These are phyloP conservation scores for Phaetusa simplex DNA, from an alignment of 2,113 vertebrate species.

Conservation along the genomic window DNA sequence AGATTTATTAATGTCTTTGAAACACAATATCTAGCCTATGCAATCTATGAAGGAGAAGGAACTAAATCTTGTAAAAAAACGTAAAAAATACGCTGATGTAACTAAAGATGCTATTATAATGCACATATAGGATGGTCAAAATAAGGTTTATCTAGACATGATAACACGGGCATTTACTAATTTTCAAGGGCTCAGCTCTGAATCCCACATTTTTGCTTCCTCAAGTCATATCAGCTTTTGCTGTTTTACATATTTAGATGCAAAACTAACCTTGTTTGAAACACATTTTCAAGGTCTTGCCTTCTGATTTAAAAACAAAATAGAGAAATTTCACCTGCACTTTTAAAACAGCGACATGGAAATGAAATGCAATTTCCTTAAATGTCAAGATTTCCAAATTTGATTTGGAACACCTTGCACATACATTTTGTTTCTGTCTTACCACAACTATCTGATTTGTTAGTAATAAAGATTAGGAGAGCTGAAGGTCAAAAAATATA, in stretches of 20 bases:
- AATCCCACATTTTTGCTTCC: not conserved
- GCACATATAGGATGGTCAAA: not conserved
- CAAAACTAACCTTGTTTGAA: not conserved
- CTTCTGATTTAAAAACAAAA: slow-evolving; percentile 14
- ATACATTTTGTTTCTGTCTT: not conserved
- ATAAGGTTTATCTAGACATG: not conserved
- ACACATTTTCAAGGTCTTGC: not conserved
- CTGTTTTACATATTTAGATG: not conserved
- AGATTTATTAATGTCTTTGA: not conserved
- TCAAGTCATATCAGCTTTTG: not conserved
- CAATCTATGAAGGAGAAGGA: not conserved
- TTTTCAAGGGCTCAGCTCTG: not conserved
- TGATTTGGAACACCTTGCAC: not conserved
- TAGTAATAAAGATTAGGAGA: not conserved
- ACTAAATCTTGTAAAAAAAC: not conserved
- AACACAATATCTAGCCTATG: not conserved
- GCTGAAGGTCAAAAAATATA: not conserved
- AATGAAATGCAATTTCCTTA: slow-evolving; percentile 46
- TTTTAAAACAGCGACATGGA: not conserved
- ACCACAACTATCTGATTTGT: not conserved
- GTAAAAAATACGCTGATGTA: not conserved
- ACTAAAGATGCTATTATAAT: not conserved
- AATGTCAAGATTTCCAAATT: slow-evolving; percentile 50
- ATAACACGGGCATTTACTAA: not conserved
- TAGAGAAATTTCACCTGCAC: not conserved